phyloP scores from a whole-genome alignment of 2,113 vertebrate species.

The Saguinus imperator region DNA sequence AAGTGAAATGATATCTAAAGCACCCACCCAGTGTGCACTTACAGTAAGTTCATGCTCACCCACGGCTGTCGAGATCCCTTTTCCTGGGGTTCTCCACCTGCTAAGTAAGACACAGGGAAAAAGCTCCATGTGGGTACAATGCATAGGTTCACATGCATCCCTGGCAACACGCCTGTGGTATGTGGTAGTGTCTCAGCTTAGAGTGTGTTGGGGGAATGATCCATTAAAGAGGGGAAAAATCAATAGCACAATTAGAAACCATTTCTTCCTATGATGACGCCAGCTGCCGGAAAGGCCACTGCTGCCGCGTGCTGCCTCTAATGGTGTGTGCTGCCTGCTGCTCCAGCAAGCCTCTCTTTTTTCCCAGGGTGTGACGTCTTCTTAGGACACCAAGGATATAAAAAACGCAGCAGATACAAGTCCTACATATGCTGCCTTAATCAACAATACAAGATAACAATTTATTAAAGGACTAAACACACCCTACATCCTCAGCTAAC shows the following conservation, averaged over 20 bases:
- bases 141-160: slow-evolving; percentile 47
- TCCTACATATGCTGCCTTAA: not conserved
- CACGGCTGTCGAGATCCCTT: not conserved
- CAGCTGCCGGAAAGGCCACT: slow-evolving; percentile 76
- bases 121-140: not conserved
- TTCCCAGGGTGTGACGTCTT: slow-evolving; percentile 6
- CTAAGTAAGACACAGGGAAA: not conserved
- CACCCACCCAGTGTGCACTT: not conserved
- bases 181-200: slow-evolving; percentile 69
- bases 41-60: not conserved
- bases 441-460: not conserved
- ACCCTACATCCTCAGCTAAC: not conserved
- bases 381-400: not conserved
- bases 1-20: not conserved
- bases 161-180: slow-evolving; percentile 59
- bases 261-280: slow-evolving; percentile 79
- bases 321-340: not conserved
- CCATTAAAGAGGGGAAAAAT: slow-evolving; percentile 84
- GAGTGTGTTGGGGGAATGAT: slow-evolving; percentile 75
- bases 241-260: slow-evolving; percentile 85
- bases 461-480: not conserved
- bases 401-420: not conserved
- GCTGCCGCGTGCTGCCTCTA: not conserved
- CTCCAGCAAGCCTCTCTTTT: not conserved
- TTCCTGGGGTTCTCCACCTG: not conserved